Percentiles rank a stretch among this genome's conserved stretches.
Conservation (phyloP, 2,113 vertebrate genomes). For the Baryphthengus martii region DNA sequence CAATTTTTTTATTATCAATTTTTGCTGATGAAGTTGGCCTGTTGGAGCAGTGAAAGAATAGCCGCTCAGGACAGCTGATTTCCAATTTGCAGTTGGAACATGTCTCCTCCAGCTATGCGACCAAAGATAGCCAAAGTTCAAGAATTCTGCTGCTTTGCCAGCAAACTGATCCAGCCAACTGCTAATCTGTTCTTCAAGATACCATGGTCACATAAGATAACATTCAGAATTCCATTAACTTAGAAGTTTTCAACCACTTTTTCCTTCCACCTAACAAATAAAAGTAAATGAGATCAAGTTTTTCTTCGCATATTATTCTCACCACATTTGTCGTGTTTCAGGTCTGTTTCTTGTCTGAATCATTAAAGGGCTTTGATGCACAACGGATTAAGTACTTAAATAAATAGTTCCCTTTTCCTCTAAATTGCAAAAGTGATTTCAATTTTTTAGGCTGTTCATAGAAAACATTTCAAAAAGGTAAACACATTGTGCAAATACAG, state of each 20-base stretch:
- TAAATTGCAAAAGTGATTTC: constrained; percentile 43
- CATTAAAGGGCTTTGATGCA: constrained; percentile 48
- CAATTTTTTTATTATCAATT: neutral
- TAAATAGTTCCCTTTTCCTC: constrained; percentile 55
- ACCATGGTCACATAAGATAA: neutral
- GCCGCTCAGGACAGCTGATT: neutral
- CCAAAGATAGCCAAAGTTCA: neutral
- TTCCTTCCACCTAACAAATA: constrained; percentile 31
- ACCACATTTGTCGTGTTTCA: constrained; percentile 6
- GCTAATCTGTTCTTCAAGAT: constrained; percentile 41
- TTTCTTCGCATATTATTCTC: neutral
- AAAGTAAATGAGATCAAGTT: constrained; percentile 33
- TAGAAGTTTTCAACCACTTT: neutral
- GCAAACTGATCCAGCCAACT: neutral
- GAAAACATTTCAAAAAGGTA: constrained; percentile 12
- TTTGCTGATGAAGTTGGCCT: neutral
- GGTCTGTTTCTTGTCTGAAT: constrained; percentile 49
- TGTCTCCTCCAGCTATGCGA: neutral
- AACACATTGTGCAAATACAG: constrained; percentile 1
- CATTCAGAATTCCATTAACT: constrained; percentile 30
- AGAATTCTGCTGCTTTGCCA: constrained; percentile 32
- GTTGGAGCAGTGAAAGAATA: neutral
- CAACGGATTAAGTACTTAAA: constrained; percentile 57
- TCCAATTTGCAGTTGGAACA: neutral
- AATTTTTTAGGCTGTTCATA: constrained; percentile 21